Evolutionary conservation across 1,140 invertebrate genomes (phyloP).

Genomic region (Melitaea cinxia): DNA sequence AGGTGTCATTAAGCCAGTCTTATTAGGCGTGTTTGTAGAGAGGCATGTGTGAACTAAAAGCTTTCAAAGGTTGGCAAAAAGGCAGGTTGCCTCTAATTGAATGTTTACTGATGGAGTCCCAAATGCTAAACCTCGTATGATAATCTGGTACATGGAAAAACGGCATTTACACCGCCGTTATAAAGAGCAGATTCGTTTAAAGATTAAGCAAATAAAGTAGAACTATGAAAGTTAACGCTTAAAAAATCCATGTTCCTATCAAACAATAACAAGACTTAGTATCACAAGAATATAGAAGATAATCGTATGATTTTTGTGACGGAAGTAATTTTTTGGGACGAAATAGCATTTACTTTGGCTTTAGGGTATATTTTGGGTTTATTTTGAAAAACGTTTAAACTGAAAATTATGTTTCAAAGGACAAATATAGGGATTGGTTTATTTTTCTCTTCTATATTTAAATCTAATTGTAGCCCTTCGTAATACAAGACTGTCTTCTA

Average conservation of each 20-base stretch:
- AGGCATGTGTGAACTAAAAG: constrained; percentile 39
- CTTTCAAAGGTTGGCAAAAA: constrained; percentile 49
- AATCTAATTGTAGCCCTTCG: neutral
- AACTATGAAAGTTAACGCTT: constrained; percentile 18
- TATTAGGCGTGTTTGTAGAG: constrained; percentile 16
- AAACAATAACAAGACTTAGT: constrained; percentile 24
- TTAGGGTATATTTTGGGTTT: constrained; percentile 22
- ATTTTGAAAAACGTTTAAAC: constrained; percentile 12
- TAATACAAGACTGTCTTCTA: neutral
- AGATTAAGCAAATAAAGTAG: constrained; percentile 1
- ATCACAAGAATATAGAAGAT: constrained; percentile 7
- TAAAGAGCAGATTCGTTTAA: constrained; percentile 17
- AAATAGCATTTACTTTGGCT: constrained; percentile 22
- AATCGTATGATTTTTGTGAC: constrained; percentile 2
- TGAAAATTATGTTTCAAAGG: constrained; percentile 12
- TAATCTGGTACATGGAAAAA: constrained; percentile 13
- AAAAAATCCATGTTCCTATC: constrained; percentile 22
- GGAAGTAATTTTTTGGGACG: constrained; percentile 15
- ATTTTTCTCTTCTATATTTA: constrained; percentile 2
- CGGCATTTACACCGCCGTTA: neutral
- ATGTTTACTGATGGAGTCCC: constrained; percentile 40
- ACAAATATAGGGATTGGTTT: neutral
- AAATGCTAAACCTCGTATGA: constrained; percentile 19
- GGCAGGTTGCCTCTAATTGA: constrained; percentile 43
- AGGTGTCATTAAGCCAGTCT: constrained; percentile 13